A percentile compares a stretch with the other conserved stretches of the same genome.
These are phyloP conservation scores for Leptobrachium leishanense DNA, from an alignment of 2,113 vertebrate species.

Conservation along the genomic window DNA sequence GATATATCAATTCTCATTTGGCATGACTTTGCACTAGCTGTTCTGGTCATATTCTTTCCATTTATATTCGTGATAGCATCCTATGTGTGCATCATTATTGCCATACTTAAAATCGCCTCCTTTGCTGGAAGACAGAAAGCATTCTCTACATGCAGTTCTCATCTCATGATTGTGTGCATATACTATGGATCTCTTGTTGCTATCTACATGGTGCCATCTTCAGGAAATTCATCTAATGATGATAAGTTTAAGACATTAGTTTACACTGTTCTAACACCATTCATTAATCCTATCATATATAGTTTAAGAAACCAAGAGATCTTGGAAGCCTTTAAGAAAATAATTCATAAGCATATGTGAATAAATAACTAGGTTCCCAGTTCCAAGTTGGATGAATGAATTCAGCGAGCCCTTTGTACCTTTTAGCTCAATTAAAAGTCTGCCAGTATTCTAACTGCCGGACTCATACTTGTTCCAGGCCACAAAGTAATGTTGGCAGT, in stretches of 20 bases:
- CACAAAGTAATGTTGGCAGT: too few species aligned
- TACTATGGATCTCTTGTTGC: constrained; percentile 27
- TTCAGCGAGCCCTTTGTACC: too few species aligned
- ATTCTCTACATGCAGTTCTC: constrained; percentile 9
- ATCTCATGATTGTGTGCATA: constrained; percentile 6
- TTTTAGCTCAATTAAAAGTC: too few species aligned
- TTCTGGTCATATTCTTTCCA: constrained; percentile 7
- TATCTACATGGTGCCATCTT: constrained; percentile 18
- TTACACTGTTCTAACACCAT: constrained; percentile 17
- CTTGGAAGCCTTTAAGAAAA: too few species aligned
- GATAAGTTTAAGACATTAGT: constrained; percentile 21
- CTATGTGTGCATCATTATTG: constrained; percentile 12
- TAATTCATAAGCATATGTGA: too few species aligned
- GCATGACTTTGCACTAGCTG: constrained; percentile 18
- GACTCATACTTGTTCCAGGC: too few species aligned
- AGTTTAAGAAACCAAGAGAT: constrained; percentile 35
- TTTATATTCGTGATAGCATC: constrained; percentile 16
- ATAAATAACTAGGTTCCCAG: too few species aligned
- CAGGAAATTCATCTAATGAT: neutral
- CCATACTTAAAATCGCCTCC: constrained; percentile 22
- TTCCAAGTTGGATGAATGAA: too few species aligned
- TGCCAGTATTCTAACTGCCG: too few species aligned
- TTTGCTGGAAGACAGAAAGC: constrained; percentile 2
- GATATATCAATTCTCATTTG: neutral
- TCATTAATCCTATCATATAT: constrained; percentile 32